Base-by-base conservation (phyloP, 2,797 vertebrate genomes). In the Brotula barbata region DNA sequence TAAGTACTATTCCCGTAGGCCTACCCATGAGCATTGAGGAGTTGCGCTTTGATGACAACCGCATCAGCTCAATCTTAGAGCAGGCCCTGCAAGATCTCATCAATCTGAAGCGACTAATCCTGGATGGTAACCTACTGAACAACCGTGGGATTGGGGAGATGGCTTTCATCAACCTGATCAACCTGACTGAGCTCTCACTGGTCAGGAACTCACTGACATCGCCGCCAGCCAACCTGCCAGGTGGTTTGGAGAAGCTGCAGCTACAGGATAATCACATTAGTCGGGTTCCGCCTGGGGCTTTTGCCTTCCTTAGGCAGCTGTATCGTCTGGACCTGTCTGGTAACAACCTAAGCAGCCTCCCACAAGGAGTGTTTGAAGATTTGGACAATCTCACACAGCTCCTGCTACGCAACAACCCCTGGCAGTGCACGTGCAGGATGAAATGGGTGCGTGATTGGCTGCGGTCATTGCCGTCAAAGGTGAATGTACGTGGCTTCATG, bases 211-310 rank as follows among this genome's bases (percentile, higher is more conserved):
- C 96, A 0, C 89, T 99, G 63, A 96, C 95, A 33, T 91, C 95
- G 0, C 96, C 96, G 0, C 98, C 98, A 1, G 92, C 95, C 61
- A 97, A 98, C 84, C 90, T 99, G 79, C 97, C 98, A 0, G 94
- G 95, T 49, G 97, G 94, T 85, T 88, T 99, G 63, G 93, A 95
- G 87, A 99, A 95, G 88, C 92, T 99, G 87, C 95, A 98, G 73
- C 93, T 99, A 70, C 97, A 99, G 90, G 98, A 99, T 84, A 99
- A 99, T 88, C 97, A 99, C 82, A 99, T 99, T 84, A 98, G 96
- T 84, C 89, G 91, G 9, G 93, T 99, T 57, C 95, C 96, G 22
- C 87, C 92, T 58, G 95, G 95, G 56, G 94, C 96, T 71, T 99
- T 99, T 83, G 94, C 95, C 67, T 95, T 95, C 79, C 89, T 99